Base-by-base conservation (phyloP, 2,888 invertebrate species). In the Papilio demoleus region DNA sequence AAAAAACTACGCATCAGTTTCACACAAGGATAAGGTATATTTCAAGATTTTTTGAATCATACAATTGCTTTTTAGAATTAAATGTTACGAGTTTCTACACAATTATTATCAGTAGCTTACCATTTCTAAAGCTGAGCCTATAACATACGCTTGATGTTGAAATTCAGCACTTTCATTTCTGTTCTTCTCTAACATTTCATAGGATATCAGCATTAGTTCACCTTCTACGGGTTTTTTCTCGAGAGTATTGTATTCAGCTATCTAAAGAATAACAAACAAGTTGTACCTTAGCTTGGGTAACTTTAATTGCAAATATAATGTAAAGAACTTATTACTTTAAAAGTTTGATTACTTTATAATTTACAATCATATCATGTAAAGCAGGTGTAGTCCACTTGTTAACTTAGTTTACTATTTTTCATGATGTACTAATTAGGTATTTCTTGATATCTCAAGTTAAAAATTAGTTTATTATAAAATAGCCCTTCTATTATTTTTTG, bases 91-190 rank as follows among this genome's bases (percentile, higher is more conserved):
- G n/a, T n/a, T n/a, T n/a, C n/a, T n/a, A n/a, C n/a, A n/a, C n/a
- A n/a, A n/a, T n/a, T n/a, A n/a, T n/a, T n/a, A n/a, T 6, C 6
- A 19, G 4, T 22, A 22, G 12, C n/a, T 65, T 56, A 65, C 64
- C 64, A 65, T 53, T 65, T 65, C 64, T 27, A 65, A 38, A 38
- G 53, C 64, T 11, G 24, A 8, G 4, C 53, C 64, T 27, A 65
- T 53, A 8, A 56, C 64, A 12, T 65, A 65, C 22, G 64, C 64
- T 56, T 56, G 19, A 50, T 65, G 38, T 17, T 38, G 53, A 17
- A 56, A 40, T 40, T 53, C 64, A 5, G 8, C 40, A 6, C 45
- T 62, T 40, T 40, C 27, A 6, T 53, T 53, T 19, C 38, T 38
- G 2, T 40, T 12, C 64, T 50, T 38, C 17, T 53, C 53, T 40